Conservation (phyloP, 35 echinoderm and acorn worm species). For the Stichopus chloronotus region DNA sequence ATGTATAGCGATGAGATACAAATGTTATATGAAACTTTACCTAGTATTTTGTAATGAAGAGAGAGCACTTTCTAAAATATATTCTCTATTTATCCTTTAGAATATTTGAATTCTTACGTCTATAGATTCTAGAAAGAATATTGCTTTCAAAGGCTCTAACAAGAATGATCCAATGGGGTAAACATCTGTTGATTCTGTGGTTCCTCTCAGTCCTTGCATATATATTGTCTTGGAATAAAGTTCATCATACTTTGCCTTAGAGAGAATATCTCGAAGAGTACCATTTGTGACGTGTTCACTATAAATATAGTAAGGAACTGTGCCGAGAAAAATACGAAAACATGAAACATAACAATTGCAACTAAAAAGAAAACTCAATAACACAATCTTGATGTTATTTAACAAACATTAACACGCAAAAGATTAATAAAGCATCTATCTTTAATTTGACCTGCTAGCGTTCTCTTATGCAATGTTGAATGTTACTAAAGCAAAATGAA, state of each 20-base stretch:
- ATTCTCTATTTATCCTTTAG: too few species aligned
- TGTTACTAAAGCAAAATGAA: too few species aligned
- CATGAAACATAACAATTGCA: neutral
- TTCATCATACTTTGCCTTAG: neutral
- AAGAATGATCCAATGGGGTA: neutral
- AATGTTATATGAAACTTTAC: too few species aligned
- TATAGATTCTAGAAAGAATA: constrained; percentile 10
- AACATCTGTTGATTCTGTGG: neutral
- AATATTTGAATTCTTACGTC: neutral
- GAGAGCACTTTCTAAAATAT: too few species aligned
- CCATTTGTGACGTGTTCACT: neutral
- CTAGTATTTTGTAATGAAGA: too few species aligned
- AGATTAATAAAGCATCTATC: too few species aligned
- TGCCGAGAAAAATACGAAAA: neutral
- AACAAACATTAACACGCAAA: too few species aligned
- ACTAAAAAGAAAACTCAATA: too few species aligned
- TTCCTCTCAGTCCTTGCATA: neutral
- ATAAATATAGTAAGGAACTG: constrained; percentile 16
- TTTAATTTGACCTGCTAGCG: too few species aligned
- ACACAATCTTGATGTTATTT: too few species aligned
- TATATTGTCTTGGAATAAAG: neutral
- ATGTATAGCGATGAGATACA: too few species aligned
- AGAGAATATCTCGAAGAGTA: neutral
- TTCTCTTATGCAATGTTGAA: too few species aligned
- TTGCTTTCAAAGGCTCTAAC: neutral